A percentile compares a stretch with the other conserved stretches of the same genome.
These are phyloP conservation scores for Prosapia bicincta DNA, from an alignment of 2,888 invertebrate species.

Conservation along the genomic window DNA sequence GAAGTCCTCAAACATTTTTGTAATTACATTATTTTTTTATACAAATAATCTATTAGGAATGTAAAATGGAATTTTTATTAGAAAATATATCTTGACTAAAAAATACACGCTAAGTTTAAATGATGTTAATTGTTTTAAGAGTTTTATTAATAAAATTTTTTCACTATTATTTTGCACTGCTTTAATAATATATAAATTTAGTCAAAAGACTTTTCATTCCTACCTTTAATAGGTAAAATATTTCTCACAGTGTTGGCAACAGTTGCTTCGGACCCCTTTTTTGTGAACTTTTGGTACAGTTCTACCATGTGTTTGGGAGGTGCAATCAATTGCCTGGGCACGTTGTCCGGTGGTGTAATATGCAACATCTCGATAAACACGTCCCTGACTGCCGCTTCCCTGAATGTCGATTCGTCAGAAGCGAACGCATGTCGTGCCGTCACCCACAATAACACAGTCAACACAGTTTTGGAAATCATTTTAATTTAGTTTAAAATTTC, in stretches of 20 bases:
- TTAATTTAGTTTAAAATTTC: not conserved
- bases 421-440: not conserved
- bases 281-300: conserved; percentile 4
- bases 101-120: too few species aligned
- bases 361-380: conserved; percentile 20
- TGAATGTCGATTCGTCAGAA: not conserved
- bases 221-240: conserved; percentile 1
- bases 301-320: conserved; percentile 19
- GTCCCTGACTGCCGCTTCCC: conserved; percentile 14
- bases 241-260: conserved; percentile 14
- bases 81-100: too few species aligned
- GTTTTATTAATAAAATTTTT: too few species aligned
- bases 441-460: not conserved
- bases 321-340: not conserved
- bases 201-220: too few species aligned
- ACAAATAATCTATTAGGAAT: too few species aligned
- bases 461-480: not conserved
- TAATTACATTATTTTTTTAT: too few species aligned
- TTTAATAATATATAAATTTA: too few species aligned
- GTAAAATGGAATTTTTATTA: too few species aligned
- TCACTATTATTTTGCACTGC: too few species aligned
- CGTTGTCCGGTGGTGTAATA: conserved; percentile 4
- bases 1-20: too few species aligned
- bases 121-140: too few species aligned
- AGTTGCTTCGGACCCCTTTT: not conserved